Evolutionary conservation across 2,888 invertebrate species (phyloP), one percentile per base, ranked within the genome.

Genomic region (Azorinus chamasolen): DNA sequence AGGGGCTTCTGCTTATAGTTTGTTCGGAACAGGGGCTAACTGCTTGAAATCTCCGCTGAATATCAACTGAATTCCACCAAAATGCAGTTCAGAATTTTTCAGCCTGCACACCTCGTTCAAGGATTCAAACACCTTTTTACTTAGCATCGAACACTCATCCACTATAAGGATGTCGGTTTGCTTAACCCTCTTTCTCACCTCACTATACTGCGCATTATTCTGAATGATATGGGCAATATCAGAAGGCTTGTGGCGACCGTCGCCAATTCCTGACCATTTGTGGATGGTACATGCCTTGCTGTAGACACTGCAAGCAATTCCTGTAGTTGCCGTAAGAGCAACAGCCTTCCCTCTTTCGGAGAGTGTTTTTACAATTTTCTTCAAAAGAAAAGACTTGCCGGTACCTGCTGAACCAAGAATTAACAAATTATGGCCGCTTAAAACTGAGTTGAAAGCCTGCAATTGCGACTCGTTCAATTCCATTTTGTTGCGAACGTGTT

Each of bases 111-210:
- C 32, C 4, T 4, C 32, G 5, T 6, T 6, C 32, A 32, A 4
- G 10, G 5, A 6, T 6, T 32, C 22, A 2, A 59, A 45, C 46
- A 53, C 32, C n/a, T n/a, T 25, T 32, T 20, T 20, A 51, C 51
- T 68, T 22, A 59, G 18, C 59, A 59, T 68, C 14, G 59, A 68
- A 43, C 68, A 68, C 18, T 68, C 68, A 57, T 57, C 43, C 18
- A 57, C 24, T 18, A 57, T 43, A 24, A 66, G n/a, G 25, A 57
- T 57, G n/a, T 68, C 51, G 6, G 16, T 53, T 6, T 59, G n/a
- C 10, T 50, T 53, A 12, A 69, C n/a, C n/a, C 61, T 61, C n/a
- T 46, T 20, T 5, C 53, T 24, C 10, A 69, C 69, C 61, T 45
- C 61, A 22, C 24, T 61, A 25, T 37, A 69, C 10, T 25, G 20